A percentile compares a stretch with the other conserved stretches of the same genome.
phyloP scores from a whole-genome alignment of 92 coral and sea anemone species.

The Umimayanthus kanabou region DNA sequence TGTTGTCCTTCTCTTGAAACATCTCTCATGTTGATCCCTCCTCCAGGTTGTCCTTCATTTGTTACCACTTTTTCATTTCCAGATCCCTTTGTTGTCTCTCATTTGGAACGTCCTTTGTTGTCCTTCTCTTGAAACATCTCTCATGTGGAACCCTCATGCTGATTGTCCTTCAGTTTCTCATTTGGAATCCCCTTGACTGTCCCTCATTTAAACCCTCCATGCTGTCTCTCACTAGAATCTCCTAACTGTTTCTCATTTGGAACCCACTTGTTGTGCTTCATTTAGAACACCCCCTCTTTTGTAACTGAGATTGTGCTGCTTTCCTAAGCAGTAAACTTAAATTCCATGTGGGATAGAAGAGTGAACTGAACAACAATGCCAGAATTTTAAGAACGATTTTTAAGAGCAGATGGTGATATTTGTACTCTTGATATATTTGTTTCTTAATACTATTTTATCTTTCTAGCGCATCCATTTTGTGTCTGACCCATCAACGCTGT shows the following conservation, averaged over 20 bases:
- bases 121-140: too few species aligned
- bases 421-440: neutral
- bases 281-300: neutral
- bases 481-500: conserved; percentile 92
- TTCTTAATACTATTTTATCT: neutral
- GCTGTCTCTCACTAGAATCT: neutral
- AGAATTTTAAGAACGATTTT: neutral
- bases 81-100: too few species aligned
- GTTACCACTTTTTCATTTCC: too few species aligned
- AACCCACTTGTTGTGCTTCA: neutral
- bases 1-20: too few species aligned
- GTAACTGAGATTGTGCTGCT: too few species aligned
- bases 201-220: neutral
- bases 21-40: too few species aligned
- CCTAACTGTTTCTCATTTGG: neutral
- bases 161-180: neutral
- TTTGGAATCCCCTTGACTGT: neutral
- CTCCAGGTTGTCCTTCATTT: too few species aligned
- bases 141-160: too few species aligned
- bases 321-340: too few species aligned
- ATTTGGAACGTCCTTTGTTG: too few species aligned
- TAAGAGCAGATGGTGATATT: neutral
- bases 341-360: too few species aligned
- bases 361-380: neutral
- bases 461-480: conserved; percentile 82